A percentile compares a stretch with the other conserved stretches of the same genome.
These are phyloP conservation scores for Romanomermis culicivorax DNA, from an alignment of 2,888 invertebrate species.

Conservation along the genomic window DNA sequence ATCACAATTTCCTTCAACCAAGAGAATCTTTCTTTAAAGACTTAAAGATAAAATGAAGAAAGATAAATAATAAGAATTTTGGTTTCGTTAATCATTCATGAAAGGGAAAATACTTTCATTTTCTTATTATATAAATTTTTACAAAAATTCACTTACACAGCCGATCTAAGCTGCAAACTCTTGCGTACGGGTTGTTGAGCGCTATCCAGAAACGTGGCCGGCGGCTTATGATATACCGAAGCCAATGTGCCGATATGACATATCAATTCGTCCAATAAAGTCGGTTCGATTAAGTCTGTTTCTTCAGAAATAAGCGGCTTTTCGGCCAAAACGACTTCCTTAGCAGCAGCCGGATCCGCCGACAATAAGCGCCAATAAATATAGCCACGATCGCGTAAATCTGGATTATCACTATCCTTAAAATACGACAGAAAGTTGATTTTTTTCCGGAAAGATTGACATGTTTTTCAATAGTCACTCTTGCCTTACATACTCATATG, in stretches of 20 bases:
- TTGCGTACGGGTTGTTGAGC: constrained; percentile 30
- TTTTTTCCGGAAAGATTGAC: not conserved
- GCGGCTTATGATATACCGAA: constrained; percentile 96
- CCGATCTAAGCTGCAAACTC: constrained; percentile 16
- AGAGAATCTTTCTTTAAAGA: too few relatives aligned
- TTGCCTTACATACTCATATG: too few relatives aligned
- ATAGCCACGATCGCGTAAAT: constrained; percentile 87
- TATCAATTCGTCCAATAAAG: constrained; percentile 83
- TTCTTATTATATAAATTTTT: too few relatives aligned
- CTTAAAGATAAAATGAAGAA: too few relatives aligned
- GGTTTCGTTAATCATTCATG: not conserved
- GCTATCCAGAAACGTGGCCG: constrained; percentile 87
- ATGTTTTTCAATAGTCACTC: too few relatives aligned
- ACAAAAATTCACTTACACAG: too few relatives aligned
- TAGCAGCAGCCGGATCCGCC: constrained; percentile 96
- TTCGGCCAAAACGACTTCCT: constrained; percentile 93
- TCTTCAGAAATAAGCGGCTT: constrained; percentile 97
- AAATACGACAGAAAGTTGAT: constrained; percentile 1
- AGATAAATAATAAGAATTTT: not conserved
- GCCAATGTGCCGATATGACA: constrained; percentile 95
- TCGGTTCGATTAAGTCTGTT: constrained; percentile 89
- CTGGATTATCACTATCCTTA: constrained; percentile 84
- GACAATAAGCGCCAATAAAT: constrained; percentile 96
- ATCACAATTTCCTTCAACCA: too few relatives aligned
- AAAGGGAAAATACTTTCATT: too few relatives aligned